Evolutionary conservation across 64 coral and sea anemone genomes (phyloP).

Genomic region (Trachythela sp.): DNA sequence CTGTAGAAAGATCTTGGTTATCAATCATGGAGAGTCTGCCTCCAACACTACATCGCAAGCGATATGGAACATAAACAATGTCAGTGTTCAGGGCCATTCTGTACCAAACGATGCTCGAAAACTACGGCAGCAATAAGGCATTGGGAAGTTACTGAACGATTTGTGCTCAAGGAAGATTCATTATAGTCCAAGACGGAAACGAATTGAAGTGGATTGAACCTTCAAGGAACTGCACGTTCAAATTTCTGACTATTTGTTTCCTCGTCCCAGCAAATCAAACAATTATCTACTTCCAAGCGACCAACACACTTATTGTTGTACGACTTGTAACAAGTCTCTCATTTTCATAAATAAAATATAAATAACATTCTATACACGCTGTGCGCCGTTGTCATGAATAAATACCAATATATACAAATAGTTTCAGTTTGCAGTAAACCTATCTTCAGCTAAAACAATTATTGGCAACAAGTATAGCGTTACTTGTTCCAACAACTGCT

Average conservation of each 20-base stretch:
- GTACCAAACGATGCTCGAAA: background rate
- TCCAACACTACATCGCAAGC: slow-evolving; percentile 69
- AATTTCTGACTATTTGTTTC: background rate
- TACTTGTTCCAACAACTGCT: background rate
- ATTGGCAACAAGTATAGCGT: background rate
- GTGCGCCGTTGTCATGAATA: background rate
- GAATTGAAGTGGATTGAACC: too few species aligned
- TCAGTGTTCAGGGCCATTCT: background rate
- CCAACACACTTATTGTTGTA: background rate
- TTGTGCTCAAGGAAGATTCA: too few species aligned
- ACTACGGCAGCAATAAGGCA: background rate
- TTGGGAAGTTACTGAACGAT: background rate
- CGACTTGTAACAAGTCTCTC: too few species aligned
- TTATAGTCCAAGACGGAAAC: too few species aligned
- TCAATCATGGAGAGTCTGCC: slow-evolving; percentile 68
- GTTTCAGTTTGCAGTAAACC: background rate
- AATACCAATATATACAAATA: background rate
- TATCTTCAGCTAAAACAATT: background rate
- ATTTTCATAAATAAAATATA: too few species aligned
- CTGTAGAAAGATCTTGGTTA: slow-evolving; percentile 70
- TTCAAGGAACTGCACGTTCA: too few species aligned
- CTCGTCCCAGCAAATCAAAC: background rate
- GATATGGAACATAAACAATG: slow-evolving; percentile 59
- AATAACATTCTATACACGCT: background rate
- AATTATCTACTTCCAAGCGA: background rate